These are phyloP conservation scores for Pteropus alecto DNA, from an alignment of 2,113 vertebrate genomes.

Conservation along the genomic window DNA sequence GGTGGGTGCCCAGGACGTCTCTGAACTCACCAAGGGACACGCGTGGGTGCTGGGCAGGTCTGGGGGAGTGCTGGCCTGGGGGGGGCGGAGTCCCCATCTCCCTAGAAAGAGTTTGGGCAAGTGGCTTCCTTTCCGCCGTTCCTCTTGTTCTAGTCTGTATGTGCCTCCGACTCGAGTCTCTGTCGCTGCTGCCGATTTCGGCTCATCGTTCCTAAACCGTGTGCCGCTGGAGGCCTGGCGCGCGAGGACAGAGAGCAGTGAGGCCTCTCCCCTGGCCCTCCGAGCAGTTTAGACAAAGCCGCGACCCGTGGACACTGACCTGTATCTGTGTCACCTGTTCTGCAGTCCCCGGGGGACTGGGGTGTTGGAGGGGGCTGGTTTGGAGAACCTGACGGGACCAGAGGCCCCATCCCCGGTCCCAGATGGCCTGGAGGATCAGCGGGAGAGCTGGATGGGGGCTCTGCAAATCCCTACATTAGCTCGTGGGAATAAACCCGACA, in stretches of 20 bases:
- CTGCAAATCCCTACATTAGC: neutral
- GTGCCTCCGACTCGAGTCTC: neutral
- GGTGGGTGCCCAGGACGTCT: neutral
- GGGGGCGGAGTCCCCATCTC: neutral
- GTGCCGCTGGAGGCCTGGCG: fast-evolving
- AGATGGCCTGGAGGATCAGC: neutral
- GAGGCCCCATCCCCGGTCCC: neutral
- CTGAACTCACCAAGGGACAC: neutral
- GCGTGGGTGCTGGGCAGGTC: neutral
- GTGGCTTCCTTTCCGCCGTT: neutral
- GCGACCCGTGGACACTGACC: neutral
- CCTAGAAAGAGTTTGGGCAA: neutral
- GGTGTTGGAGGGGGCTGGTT: neutral
- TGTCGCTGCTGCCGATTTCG: neutral
- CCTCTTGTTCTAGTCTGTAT: neutral
- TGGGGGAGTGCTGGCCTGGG: neutral
- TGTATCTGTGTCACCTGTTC: neutral
- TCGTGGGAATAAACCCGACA: neutral
- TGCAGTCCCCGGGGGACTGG: neutral
- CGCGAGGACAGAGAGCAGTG: neutral
- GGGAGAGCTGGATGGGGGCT: neutral
- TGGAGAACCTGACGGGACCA: neutral
- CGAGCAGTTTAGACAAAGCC: neutral
- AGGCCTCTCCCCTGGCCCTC: neutral
- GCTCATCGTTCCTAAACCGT: fast-evolving